A percentile compares a stretch with the other conserved stretches of the same genome.
Conservation (phyloP, 2,888 invertebrate genomes). For the Acleris emargana region DNA sequence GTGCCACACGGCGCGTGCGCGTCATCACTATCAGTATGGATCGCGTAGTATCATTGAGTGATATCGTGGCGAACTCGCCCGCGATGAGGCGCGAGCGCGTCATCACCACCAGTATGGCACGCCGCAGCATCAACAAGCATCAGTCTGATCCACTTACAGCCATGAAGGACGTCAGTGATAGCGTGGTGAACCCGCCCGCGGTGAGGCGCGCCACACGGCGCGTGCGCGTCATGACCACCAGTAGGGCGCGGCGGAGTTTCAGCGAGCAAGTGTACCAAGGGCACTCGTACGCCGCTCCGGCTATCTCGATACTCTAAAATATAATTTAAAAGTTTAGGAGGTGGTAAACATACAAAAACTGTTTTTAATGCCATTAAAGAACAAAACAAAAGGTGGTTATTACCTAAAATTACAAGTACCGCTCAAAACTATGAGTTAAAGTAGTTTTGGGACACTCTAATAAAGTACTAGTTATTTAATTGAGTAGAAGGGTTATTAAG, state of each 20-base stretch:
- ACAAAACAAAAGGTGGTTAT: too few species aligned
- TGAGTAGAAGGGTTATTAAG: too few species aligned
- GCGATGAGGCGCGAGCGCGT: constrained; percentile 71
- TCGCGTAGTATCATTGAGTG: constrained; percentile 59
- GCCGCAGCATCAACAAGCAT: constrained; percentile 59
- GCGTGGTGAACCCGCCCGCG: constrained; percentile 78
- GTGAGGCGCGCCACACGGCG: constrained; percentile 67
- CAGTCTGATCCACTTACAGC: constrained; percentile 60
- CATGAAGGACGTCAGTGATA: constrained; percentile 79
- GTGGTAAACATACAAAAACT: too few species aligned
- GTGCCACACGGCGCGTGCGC: constrained; percentile 67
- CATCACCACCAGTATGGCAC: constrained; percentile 70
- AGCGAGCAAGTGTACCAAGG: constrained; percentile 73
- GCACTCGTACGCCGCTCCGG: constrained; percentile 70
- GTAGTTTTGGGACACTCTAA: too few species aligned
- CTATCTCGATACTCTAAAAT: constrained; percentile 65
- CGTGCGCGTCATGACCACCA: constrained; percentile 71
- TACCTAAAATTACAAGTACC: too few species aligned
- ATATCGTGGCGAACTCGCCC: constrained; percentile 78
- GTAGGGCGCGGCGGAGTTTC: constrained; percentile 63
- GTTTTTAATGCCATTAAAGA: too few species aligned
- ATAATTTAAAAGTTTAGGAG: too few species aligned
- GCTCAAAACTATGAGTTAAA: too few species aligned
- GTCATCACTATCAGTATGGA: constrained; percentile 69
- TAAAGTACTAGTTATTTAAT: too few species aligned